Base-by-base conservation (phyloP, 2,888 invertebrate genomes). In the Eupithecia subumbrata region DNA sequence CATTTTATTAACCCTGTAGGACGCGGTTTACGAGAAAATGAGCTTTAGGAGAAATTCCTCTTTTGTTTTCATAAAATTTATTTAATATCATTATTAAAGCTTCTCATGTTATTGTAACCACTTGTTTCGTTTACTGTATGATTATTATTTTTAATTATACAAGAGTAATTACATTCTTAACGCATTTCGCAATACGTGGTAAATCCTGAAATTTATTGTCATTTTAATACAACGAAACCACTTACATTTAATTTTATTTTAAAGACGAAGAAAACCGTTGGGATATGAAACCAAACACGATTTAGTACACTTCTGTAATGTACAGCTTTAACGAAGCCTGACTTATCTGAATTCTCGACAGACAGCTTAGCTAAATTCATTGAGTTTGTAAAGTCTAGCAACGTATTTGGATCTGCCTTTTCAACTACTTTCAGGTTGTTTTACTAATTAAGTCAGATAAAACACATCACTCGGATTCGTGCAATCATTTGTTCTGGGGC, bases 261-360 rank as follows among this genome's bases (percentile, higher is more conserved):
- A 22, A 18, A 69, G 30, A 18, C 52, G 12, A 34, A 52, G 9
- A 69, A 34, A 30, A 11, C 11, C 9, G 48, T 5, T 48, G 48
- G 3, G 30, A 37, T 25, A 25, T 22, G 45, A 69, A 25, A n/a
- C n/a, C n/a, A n/a, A n/a, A 69, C 25, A 74, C n/a, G 60, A 34
- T 71, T 75, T 34, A 69, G 25, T 37, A 72, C 69, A 34, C 14
- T n/a, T n/a, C n/a, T n/a, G n/a, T 25, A n/a, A 74, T 66, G n/a
- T 12, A 69, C 40, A 56, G 66, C 45, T 43, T 43, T 43, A 72
- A 70, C 34, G 69, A n/a, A 66, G 43, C 40, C 48, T 43, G 63
- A 73, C 63, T 64, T 69, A 30, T 25, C 63, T 12, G 30, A 25
- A 63, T 30, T 16, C 5, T 63, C 7, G 63, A 63, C 63, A 63